phyloP scores from a whole-genome alignment of 2,113 vertebrate genomes.

The Suricata suricatta region DNA sequence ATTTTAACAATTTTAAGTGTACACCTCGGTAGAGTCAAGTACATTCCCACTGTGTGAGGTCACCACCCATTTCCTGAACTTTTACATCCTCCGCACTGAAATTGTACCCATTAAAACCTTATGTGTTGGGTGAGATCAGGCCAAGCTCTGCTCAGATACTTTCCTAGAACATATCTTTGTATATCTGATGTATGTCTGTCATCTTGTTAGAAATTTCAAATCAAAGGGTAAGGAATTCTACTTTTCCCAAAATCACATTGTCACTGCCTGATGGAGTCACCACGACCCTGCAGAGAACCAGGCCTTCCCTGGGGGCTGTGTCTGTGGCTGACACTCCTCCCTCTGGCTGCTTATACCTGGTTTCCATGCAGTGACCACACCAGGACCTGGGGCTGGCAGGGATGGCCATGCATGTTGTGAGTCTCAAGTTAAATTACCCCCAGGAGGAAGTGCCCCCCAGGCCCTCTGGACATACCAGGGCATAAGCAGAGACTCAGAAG shows the following conservation, averaged over 20 bases:
- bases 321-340: neutral
- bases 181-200: rapidly evolving
- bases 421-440: neutral
- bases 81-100: neutral
- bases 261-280: neutral
- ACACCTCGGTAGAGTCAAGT: neutral
- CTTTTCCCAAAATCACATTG: neutral
- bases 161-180: neutral
- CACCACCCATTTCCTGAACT: neutral
- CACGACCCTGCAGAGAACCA: rapidly evolving
- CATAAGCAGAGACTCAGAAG: neutral
- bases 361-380: rapidly evolving
- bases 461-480: neutral
- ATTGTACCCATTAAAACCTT: neutral
- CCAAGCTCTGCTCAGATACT: too few relatives aligned
- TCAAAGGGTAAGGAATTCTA: neutral
- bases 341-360: too few relatives aligned
- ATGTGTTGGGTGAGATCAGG: neutral
- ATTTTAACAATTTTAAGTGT: neutral
- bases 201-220: neutral
- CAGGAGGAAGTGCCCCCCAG: neutral
- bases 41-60: too few relatives aligned
- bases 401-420: neutral
- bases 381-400: too few relatives aligned
- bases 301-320: neutral